These are phyloP conservation scores for Tiaroga cobitis DNA, from an alignment of 2,797 vertebrate species.

Conservation along the genomic window DNA sequence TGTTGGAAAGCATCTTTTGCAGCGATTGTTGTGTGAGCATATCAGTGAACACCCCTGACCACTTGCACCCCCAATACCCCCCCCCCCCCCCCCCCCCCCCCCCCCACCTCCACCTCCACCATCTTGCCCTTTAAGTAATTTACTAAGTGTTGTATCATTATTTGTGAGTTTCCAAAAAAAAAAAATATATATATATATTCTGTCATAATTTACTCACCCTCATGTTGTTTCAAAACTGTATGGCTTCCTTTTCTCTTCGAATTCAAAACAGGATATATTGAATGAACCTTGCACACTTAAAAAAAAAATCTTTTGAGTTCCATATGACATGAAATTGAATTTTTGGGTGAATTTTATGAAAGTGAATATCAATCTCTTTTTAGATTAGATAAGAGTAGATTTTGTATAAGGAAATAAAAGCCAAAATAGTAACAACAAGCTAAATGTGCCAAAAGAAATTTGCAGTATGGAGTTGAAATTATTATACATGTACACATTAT, in stretches of 20 bases:
- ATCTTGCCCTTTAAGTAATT: too few relatives aligned
- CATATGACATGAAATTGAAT: too few relatives aligned
- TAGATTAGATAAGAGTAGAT: not conserved
- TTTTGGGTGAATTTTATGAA: not conserved
- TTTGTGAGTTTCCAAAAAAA: not conserved
- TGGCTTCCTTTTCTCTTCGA: not conserved
- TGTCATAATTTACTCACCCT: not conserved
- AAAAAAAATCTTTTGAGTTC: too few relatives aligned
- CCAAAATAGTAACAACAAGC: not conserved
- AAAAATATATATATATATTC: not conserved
- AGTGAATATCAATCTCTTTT: not conserved
- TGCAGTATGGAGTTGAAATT: not conserved
- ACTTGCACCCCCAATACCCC: too few relatives aligned
- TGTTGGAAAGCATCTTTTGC: too few relatives aligned
- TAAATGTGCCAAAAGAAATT: not conserved
- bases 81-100: too few relatives aligned
- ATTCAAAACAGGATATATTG: too few relatives aligned
- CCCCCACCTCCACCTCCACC: too few relatives aligned
- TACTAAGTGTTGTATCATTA: slow-evolving; percentile 2
- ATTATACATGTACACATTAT: not conserved
- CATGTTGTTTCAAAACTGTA: not conserved
- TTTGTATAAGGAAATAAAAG: not conserved
- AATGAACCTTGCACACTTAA: too few relatives aligned
- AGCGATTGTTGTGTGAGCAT: too few relatives aligned
- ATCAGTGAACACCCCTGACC: too few relatives aligned